Evolutionary conservation across 2,888 invertebrate genomes (phyloP).

Genomic region (Ceriagrion tenellum): DNA sequence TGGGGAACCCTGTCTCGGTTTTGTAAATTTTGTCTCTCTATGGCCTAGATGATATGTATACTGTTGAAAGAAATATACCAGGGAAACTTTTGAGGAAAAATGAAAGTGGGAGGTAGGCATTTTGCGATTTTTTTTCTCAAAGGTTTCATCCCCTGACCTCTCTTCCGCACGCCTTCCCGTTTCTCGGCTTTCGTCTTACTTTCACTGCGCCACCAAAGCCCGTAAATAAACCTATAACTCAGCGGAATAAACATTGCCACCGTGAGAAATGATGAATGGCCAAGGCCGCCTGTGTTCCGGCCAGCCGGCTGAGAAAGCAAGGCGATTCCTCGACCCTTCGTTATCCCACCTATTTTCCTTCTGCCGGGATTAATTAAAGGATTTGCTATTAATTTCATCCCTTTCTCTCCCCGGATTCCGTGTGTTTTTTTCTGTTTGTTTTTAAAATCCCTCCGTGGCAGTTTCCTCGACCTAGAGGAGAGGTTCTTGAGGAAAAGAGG

Average conservation of each 20-base stretch:
- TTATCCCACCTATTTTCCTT: background rate
- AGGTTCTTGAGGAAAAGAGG: background rate
- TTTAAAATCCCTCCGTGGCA: background rate
- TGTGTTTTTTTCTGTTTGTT: background rate
- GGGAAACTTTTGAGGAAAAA: background rate
- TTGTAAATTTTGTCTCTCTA: background rate
- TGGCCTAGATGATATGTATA: background rate
- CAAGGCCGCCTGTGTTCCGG: background rate
- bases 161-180: background rate
- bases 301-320: background rate
- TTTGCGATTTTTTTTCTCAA: background rate
- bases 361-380: background rate
- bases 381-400: constrained; percentile 19
- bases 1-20: background rate
- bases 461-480: background rate
- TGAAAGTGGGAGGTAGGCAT: background rate
- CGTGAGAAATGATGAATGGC: constrained; percentile 1
- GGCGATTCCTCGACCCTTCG: background rate
- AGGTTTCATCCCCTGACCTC: background rate
- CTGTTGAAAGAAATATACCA: background rate
- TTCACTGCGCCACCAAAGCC: background rate
- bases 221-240: constrained; percentile 28
- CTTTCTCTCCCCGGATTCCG: background rate
- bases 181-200: background rate
- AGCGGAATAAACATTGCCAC: background rate